These are phyloP conservation scores for Halocaridina rubra DNA, from an alignment of 2,888 invertebrate species.

Conservation along the genomic window DNA sequence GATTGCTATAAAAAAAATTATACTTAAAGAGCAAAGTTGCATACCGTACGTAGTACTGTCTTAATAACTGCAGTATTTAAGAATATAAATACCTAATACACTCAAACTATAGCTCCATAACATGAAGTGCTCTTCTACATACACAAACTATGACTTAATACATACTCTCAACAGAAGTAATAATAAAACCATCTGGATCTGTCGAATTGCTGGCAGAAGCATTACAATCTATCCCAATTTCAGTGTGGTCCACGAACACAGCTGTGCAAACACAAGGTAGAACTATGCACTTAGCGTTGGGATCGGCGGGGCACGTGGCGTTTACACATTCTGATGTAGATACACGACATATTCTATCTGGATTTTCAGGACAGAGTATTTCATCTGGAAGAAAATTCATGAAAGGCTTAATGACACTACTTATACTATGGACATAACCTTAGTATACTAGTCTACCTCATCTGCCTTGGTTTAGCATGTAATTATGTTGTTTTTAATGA, in stretches of 20 bases:
- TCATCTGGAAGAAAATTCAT: not conserved
- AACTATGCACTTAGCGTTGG: not conserved
- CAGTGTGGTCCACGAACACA: not conserved
- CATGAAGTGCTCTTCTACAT: too few relatives aligned
- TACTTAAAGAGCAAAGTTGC: too few relatives aligned
- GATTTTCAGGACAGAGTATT: constrained; percentile 4
- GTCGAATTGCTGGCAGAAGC: not conserved
- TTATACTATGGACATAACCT: not conserved
- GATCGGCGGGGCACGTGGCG: not conserved
- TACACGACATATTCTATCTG: not conserved
- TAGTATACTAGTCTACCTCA: not conserved
- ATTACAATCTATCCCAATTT: not conserved
- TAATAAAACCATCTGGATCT: too few relatives aligned
- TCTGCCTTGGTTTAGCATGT: too few relatives aligned
- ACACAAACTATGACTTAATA: too few relatives aligned
- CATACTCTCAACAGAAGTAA: too few relatives aligned
- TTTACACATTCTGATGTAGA: not conserved
- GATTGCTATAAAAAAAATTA: too few relatives aligned
- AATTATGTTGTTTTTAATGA: not conserved
- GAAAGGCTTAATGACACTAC: not conserved
- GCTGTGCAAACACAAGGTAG: not conserved
- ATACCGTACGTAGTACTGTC: too few relatives aligned
- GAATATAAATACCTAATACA: too few relatives aligned
- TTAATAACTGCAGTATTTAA: too few relatives aligned
- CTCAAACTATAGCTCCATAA: too few relatives aligned